Base-by-base conservation (phyloP, 2,113 vertebrate genomes). In the Aphyosemion australe region DNA sequence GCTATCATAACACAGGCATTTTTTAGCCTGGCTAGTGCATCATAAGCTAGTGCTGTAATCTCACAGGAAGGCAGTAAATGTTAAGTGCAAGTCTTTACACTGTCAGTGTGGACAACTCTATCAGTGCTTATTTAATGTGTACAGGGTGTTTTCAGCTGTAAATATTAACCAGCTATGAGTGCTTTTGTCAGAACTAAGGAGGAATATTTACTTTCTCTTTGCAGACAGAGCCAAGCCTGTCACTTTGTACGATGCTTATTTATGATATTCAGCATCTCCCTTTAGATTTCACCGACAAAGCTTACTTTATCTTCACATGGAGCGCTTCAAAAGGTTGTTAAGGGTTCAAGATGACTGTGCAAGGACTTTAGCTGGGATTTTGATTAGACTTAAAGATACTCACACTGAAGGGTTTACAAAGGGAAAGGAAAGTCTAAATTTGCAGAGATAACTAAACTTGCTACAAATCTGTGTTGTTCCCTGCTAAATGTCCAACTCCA, bases 231-330 rank as follows among this genome's bases (percentile, higher is more conserved):
- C 84, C 84, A 84, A 85, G 73, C 48, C 73, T 79, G 86, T 86
- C 86, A 68, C 72, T 42, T 80, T 87, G 74, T 82, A 83, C 70
- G 75, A 84, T 51, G 65, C 78, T 88, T 88, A 84, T 90, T 87
- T 90, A 88, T 12, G 69, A 82, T 53, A 41, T 21, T 4, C 56
- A 43, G 67, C 52, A 74, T 82, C 77, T 85, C 72, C 57, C 79
- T 72, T 76, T 74, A 69, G 52, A 73, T 69, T 70, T 76, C 51
- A 72, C 73, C 51, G 61, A 66, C 63, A 54, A 61, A n/a, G 67
- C 65, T 58, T 58, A 74, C 49, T 61, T 53, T 8, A 48, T 70
- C 31, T 62, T 79, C 21, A 6, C 19, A n/a, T 70, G 45, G 69
- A 78, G 62, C 12, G 8, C 58, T 80, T 74, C 45, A 57, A 67